These are phyloP conservation scores for Indri indri DNA, from an alignment of 2,113 vertebrate genomes.

Conservation along the genomic window DNA sequence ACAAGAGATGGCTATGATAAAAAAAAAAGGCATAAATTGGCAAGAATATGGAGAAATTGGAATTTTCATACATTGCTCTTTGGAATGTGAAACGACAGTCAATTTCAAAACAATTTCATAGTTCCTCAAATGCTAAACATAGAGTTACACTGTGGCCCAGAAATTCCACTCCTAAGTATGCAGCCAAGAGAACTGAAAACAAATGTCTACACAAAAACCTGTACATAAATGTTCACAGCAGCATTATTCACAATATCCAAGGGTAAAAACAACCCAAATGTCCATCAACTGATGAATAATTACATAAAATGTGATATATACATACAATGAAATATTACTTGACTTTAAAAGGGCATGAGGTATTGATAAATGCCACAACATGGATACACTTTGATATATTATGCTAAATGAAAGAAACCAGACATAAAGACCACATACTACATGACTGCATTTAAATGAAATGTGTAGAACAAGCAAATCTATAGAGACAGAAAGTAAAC, in stretches of 20 bases:
- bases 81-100: not conserved
- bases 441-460: not conserved
- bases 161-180: not conserved
- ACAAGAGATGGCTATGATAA: too few relatives aligned
- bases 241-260: not conserved
- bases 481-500: not conserved
- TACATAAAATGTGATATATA: not conserved
- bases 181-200: not conserved
- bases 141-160: not conserved
- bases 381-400: not conserved
- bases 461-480: not conserved
- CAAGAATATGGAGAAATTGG: not conserved
- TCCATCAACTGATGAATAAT: not conserved
- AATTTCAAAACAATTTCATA: not conserved
- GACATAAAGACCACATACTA: not conserved
- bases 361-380: not conserved
- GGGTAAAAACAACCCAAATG: not conserved
- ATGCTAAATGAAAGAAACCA: not conserved
- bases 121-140: not conserved
- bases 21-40: not conserved
- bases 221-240: not conserved
- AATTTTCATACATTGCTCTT: not conserved
- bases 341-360: not conserved
- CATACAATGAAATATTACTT: not conserved
- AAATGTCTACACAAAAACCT: not conserved